These are phyloP conservation scores for Drosophila paramelanica DNA, from an alignment of 2,888 invertebrate species.

Conservation along the genomic window DNA sequence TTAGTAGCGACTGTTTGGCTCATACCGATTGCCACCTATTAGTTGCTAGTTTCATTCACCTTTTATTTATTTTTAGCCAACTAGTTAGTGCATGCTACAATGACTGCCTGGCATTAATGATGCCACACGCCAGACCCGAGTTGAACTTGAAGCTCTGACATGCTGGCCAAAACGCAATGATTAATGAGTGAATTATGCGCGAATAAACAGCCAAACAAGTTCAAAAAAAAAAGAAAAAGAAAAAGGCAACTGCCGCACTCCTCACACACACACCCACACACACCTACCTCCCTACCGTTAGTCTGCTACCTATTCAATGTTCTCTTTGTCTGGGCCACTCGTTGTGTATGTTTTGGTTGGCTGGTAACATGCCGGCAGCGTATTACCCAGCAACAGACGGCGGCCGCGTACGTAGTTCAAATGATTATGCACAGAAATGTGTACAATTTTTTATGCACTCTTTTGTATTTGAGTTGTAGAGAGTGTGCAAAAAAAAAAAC, in stretches of 20 bases:
- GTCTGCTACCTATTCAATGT: constrained; percentile 47
- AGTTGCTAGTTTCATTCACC: constrained; percentile 54
- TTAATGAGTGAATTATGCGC: constrained; percentile 82
- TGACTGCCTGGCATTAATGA: constrained; percentile 25
- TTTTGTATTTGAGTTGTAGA: constrained; percentile 31
- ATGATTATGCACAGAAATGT: constrained; percentile 80
- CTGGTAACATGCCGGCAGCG: constrained; percentile 80
- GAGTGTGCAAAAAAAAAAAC: background rate
- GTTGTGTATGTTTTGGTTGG: constrained; percentile 54
- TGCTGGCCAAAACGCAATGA: constrained; percentile 77
- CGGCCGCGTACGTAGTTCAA: constrained; percentile 68
- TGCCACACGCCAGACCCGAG: constrained; percentile 51
- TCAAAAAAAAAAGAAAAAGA: constrained; percentile 44
- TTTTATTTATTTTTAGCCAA: constrained; percentile 26
- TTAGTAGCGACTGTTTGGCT: constrained; percentile 25
- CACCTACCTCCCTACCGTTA: background rate
- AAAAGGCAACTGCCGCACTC: constrained; percentile 33
- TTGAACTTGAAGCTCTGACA: constrained; percentile 59
- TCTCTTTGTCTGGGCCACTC: constrained; percentile 69
- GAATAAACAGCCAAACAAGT: constrained; percentile 80
- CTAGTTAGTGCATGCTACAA: constrained; percentile 1
- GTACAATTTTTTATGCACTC: constrained; percentile 58
- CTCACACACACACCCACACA: background rate
- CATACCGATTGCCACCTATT: constrained; percentile 7
- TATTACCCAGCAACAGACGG: constrained; percentile 71